Evolutionary conservation across 2,797 vertebrate species (phyloP).

Genomic region (Acipenser ruthenus): DNA sequence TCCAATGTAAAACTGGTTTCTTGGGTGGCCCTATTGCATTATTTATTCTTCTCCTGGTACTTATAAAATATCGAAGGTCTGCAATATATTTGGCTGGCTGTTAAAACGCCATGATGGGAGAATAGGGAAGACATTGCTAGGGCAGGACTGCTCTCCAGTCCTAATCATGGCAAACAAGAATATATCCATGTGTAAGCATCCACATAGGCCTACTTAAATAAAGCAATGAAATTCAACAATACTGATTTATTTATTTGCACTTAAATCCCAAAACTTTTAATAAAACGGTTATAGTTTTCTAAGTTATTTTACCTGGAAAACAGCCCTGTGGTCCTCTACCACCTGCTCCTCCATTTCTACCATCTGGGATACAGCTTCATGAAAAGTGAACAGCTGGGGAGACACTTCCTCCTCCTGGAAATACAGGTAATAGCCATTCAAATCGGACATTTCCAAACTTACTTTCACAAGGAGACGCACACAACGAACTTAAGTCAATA

Average conservation of each 20-base stretch:
- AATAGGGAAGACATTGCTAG: too few species aligned
- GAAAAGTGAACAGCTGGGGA: constrained; percentile 90
- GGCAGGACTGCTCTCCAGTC: too few species aligned
- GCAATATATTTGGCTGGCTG: too few species aligned
- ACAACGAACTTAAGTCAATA: not conserved
- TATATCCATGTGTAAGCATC: not conserved
- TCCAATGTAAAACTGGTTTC: too few species aligned
- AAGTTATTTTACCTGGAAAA: constrained; percentile 76
- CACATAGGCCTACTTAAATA: not conserved
- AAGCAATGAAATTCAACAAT: not conserved
- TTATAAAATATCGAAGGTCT: too few species aligned
- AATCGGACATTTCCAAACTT: not conserved
- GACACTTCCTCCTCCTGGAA: constrained; percentile 91
- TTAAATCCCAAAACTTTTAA: not conserved
- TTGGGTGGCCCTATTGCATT: too few species aligned
- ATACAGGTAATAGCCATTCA: constrained; percentile 19
- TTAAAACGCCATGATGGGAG: too few species aligned
- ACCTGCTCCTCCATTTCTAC: constrained; percentile 98
- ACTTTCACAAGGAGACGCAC: not conserved
- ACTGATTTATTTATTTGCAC: too few species aligned
- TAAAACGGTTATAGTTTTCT: not conserved
- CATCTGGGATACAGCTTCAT: constrained; percentile 92
- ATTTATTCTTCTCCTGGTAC: too few species aligned
- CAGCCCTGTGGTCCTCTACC: constrained; percentile 87
- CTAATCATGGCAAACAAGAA: too few species aligned